These are phyloP conservation scores for Nasonia oneida DNA, from an alignment of 2,888 invertebrate genomes.

Conservation along the genomic window DNA sequence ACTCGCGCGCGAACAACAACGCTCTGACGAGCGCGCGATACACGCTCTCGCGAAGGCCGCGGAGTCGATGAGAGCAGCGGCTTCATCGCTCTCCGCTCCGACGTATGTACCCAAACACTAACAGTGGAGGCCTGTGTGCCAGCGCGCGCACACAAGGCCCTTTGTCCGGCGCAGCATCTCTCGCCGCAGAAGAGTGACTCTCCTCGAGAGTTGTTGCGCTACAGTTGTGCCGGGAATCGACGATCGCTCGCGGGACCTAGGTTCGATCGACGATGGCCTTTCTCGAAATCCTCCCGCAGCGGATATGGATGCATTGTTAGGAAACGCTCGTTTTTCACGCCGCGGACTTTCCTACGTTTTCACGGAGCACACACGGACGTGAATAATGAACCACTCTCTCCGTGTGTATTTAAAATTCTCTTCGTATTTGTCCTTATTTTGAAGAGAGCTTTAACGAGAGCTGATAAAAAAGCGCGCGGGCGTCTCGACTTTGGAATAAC, in stretches of 20 bases:
- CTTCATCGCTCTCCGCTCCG: background rate
- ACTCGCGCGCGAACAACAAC: background rate
- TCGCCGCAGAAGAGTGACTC: constrained; percentile 14
- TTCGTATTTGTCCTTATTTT: background rate
- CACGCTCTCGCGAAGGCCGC: background rate
- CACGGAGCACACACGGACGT: background rate
- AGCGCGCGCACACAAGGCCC: constrained; percentile 61
- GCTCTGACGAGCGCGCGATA: background rate
- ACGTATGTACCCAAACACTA: background rate
- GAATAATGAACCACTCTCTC: background rate
- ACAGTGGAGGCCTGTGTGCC: constrained; percentile 31
- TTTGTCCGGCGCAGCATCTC: constrained; percentile 60
- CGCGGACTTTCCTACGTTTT: background rate
- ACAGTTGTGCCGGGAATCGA: background rate
- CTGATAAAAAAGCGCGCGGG: constrained; percentile 27
- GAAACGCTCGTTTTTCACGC: background rate
- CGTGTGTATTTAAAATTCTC: background rate
- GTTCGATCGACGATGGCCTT: background rate
- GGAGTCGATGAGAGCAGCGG: background rate
- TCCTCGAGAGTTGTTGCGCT: background rate
- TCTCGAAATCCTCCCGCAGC: background rate
- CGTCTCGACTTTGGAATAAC: constrained; percentile 29
- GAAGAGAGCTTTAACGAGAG: constrained; percentile 34
- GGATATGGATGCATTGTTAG: background rate
- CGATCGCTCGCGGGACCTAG: constrained; percentile 16